A percentile compares a stretch with the other conserved stretches of the same genome.
Evolutionary conservation across 2,797 vertebrate species (phyloP).

Genomic region (Hipposideros larvatus): DNA sequence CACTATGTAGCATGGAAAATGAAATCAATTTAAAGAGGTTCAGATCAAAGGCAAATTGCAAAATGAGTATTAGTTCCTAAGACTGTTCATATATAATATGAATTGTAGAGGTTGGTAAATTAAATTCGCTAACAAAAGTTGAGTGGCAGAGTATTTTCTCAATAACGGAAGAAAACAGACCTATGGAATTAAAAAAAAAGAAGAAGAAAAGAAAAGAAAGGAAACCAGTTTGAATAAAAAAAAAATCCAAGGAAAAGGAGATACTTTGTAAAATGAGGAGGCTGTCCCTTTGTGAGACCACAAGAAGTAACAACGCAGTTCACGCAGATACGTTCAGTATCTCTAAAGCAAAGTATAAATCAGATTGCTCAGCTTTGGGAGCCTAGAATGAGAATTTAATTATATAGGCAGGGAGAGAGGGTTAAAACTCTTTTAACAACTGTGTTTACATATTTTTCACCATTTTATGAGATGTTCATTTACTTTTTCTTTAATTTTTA

Average conservation of each 20-base stretch:
- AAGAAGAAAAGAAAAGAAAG: neutral
- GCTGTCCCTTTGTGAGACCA: neutral
- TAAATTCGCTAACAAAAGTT: conserved; percentile 30
- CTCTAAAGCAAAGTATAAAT: neutral
- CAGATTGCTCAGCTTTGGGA: neutral
- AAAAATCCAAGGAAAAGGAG: conserved; percentile 26
- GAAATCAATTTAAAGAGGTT: conserved; percentile 67
- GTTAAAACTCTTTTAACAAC: neutral
- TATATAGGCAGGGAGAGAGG: neutral
- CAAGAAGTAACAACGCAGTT: neutral
- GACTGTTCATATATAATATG: conserved; percentile 67
- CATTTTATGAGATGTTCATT: neutral
- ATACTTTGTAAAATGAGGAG: neutral
- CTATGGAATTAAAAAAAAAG: neutral
- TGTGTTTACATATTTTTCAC: neutral
- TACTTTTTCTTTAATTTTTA: neutral
- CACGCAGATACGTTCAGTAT: neutral
- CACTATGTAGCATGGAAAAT: conserved; percentile 29
- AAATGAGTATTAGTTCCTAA: conserved; percentile 60
- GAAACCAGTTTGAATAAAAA: neutral
- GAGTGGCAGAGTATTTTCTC: conserved; percentile 25
- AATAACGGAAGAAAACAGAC: conserved; percentile 33
- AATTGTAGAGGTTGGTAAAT: conserved; percentile 51
- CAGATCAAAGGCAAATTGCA: conserved; percentile 68
- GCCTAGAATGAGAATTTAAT: neutral